These are phyloP conservation scores for Orcinus orca DNA, from an alignment of 2,113 vertebrate species.

Conservation along the genomic window DNA sequence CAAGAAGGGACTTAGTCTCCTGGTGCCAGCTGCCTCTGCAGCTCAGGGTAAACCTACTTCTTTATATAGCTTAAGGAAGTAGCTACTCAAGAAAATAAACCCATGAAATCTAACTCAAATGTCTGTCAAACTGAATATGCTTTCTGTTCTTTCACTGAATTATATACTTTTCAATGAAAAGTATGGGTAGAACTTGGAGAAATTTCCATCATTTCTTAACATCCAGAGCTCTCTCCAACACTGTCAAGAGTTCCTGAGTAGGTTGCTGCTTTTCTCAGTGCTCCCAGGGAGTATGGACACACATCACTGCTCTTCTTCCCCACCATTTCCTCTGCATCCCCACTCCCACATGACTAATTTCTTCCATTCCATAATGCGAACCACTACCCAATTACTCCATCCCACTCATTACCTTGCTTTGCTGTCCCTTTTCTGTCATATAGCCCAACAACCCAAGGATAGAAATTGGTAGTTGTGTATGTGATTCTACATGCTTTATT, in stretches of 20 bases:
- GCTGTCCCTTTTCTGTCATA: constrained; percentile 3
- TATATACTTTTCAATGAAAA: neutral
- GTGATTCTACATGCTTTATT: neutral
- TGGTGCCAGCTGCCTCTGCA: neutral
- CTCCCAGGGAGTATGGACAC: neutral
- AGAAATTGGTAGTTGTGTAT: neutral
- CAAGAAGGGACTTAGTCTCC: neutral
- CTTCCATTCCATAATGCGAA: neutral
- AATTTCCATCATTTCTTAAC: neutral
- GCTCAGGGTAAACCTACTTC: neutral
- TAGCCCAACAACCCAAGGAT: neutral
- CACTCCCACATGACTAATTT: constrained; percentile 23
- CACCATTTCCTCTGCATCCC: neutral
- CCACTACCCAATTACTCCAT: neutral
- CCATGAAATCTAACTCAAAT: neutral
- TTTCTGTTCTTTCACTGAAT: neutral
- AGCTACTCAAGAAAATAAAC: neutral
- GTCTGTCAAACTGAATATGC: neutral
- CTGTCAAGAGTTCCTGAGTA: neutral
- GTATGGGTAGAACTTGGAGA: neutral
- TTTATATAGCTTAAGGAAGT: neutral
- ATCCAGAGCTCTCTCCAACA: neutral
- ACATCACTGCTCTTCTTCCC: neutral
- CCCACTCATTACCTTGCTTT: constrained; percentile 5
- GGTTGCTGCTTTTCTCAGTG: neutral